phyloP scores from a whole-genome alignment of 1,140 invertebrate genomes.

The Drosophila biarmipes region DNA sequence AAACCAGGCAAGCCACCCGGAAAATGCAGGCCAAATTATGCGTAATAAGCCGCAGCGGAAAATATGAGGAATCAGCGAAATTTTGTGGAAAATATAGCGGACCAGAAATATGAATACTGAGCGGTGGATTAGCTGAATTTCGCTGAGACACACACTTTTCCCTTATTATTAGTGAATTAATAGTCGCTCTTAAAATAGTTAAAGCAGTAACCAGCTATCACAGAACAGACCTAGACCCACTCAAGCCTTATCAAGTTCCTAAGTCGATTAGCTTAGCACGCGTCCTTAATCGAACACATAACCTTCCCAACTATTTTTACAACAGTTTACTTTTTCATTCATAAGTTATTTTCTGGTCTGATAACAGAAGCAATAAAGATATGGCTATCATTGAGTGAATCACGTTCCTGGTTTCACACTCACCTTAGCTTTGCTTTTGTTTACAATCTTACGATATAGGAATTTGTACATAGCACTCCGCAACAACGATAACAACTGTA shows the following conservation, averaged over 20 bases:
- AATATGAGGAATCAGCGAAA: constrained; percentile 20
- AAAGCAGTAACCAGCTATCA: not conserved
- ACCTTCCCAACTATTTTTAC: constrained; percentile 32
- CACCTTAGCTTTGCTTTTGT: constrained; percentile 61
- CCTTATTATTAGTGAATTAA: not conserved
- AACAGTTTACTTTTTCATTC: constrained; percentile 13
- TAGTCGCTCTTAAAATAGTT: not conserved
- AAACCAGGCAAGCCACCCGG: constrained; percentile 11
- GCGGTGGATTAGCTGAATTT: constrained; percentile 17
- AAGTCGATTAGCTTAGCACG: not conserved
- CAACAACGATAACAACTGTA: constrained; percentile 27
- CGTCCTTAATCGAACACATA: constrained; percentile 11
- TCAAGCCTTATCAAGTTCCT: constrained; percentile 2
- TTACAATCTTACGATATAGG: constrained; percentile 57
- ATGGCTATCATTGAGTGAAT: constrained; percentile 15
- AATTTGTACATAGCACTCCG: constrained; percentile 57
- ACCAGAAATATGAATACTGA: not conserved
- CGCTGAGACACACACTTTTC: not conserved
- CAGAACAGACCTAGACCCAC: not conserved
- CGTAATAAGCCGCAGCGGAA: constrained; percentile 39
- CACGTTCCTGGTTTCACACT: constrained; percentile 20
- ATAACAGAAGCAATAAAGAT: constrained; percentile 10
- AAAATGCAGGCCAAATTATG: constrained; percentile 50
- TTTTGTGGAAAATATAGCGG: constrained; percentile 35
- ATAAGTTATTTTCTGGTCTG: constrained; percentile 7